Conservation (phyloP, 2,888 invertebrate species). For the Temnothorax ravouxi region DNA sequence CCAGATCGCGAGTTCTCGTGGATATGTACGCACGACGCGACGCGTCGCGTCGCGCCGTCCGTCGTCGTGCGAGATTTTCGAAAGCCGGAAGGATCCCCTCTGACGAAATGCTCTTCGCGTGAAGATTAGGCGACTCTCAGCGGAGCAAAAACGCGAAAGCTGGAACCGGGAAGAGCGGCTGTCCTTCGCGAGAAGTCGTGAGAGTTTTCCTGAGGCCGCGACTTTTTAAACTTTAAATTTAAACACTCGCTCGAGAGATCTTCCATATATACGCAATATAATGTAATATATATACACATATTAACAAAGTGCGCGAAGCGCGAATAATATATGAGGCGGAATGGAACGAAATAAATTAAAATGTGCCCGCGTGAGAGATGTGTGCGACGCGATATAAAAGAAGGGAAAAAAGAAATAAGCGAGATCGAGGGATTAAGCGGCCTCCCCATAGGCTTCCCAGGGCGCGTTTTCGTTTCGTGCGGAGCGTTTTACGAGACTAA, state of each 20-base stretch:
- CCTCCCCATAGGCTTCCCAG: not conserved
- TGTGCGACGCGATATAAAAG: not conserved
- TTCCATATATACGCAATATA: not conserved
- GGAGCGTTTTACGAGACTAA: slow-evolving; percentile 52
- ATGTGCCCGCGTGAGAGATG: not conserved
- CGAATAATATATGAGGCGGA: not conserved
- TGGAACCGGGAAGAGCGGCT: not conserved
- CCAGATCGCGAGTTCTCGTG: slow-evolving; percentile 41
- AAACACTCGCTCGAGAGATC: not conserved
- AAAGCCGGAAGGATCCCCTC: slow-evolving; percentile 21
- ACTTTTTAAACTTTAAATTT: not conserved
- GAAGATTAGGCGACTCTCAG: slow-evolving; percentile 2
- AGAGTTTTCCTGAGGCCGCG: not conserved
- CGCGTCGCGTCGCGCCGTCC: not conserved
- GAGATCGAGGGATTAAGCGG: slow-evolving; percentile 27
- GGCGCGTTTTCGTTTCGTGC: slow-evolving; percentile 51
- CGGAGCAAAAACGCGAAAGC: slow-evolving; percentile 7
- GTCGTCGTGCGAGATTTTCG: slow-evolving; percentile 8
- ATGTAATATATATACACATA: too few relatives aligned
- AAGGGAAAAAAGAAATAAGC: not conserved
- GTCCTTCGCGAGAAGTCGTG: not conserved
- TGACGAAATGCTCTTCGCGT: slow-evolving; percentile 10
- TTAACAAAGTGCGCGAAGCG: not conserved
- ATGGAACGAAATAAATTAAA: not conserved
- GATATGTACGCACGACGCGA: not conserved